These are phyloP conservation scores for Mesembrinibis cayennensis DNA, from an alignment of 2,113 vertebrate genomes.

Conservation along the genomic window DNA sequence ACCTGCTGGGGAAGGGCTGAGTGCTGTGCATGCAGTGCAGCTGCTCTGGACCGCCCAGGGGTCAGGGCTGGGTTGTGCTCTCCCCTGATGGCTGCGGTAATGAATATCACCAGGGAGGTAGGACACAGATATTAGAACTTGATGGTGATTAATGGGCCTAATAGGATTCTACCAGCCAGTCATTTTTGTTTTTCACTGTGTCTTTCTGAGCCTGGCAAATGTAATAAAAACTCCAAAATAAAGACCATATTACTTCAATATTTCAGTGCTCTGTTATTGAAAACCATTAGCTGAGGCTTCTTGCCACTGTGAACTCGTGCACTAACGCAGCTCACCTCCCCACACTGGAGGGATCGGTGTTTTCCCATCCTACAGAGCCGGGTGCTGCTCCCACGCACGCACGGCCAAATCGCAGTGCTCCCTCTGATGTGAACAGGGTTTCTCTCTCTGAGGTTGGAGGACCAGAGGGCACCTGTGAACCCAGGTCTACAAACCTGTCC, in stretches of 20 bases:
- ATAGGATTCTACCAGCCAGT: background rate
- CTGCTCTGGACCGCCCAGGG: fast-evolving
- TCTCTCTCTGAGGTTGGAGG: too few relatives aligned
- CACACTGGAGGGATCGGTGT: fast-evolving
- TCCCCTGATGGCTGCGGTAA: background rate
- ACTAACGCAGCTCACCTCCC: background rate
- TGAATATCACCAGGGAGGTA: background rate
- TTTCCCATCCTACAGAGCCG: background rate
- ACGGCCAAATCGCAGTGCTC: fast-evolving
- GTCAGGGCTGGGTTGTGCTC: background rate
- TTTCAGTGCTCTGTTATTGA: background rate
- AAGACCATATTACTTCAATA: background rate
- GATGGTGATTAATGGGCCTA: background rate
- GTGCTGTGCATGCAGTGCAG: background rate
- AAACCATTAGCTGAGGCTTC: background rate
- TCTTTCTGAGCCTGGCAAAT: background rate
- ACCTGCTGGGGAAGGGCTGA: background rate
- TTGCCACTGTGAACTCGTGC: fast-evolving
- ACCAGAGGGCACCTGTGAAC: background rate
- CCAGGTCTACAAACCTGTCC: background rate
- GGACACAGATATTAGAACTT: background rate
- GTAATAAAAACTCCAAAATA: background rate
- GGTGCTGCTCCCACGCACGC: fast-evolving
- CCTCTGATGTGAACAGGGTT: fast-evolving
- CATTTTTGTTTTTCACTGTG: background rate